A percentile compares a stretch with the other conserved stretches of the same genome.
Evolutionary conservation across 2,888 invertebrate genomes (phyloP).

Genomic region (Odiellus spinosus): DNA sequence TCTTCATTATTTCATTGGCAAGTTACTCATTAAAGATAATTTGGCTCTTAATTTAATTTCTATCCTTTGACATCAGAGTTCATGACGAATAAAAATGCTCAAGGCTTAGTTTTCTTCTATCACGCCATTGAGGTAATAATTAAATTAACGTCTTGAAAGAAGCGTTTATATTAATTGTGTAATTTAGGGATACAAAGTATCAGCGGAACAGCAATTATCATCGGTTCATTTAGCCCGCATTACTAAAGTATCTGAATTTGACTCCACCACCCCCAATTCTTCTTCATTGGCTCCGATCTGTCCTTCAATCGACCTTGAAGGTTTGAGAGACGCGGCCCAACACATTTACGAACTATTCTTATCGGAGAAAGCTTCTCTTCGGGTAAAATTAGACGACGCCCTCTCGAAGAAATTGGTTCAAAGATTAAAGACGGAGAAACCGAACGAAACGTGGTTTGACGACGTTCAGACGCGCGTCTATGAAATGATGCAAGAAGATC

Average conservation of each 20-base stretch:
- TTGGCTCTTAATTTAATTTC: slow-evolving; percentile 58
- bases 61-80: slow-evolving; percentile 40
- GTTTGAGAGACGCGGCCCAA: slow-evolving; percentile 47
- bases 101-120: slow-evolving; percentile 58
- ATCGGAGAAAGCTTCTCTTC: slow-evolving; percentile 38
- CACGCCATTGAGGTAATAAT: slow-evolving; percentile 50
- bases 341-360: slow-evolving; percentile 40
- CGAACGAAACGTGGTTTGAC: slow-evolving; percentile 63
- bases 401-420: slow-evolving; percentile 43
- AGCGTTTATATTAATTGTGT: background rate
- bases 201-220: slow-evolving; percentile 43
- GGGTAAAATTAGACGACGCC: slow-evolving; percentile 44
- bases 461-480: slow-evolving; percentile 45
- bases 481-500: slow-evolving; percentile 36
- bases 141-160: background rate
- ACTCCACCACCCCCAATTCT: no score
- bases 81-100: slow-evolving; percentile 49
- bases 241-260: background rate
- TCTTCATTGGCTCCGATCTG: slow-evolving; percentile 5
- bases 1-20: slow-evolving; percentile 52
- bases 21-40: slow-evolving; percentile 48
- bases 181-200: slow-evolving; percentile 41
- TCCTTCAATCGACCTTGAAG: slow-evolving; percentile 22
- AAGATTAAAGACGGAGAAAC: slow-evolving; percentile 45
- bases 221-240: slow-evolving; percentile 13